phyloP scores from a whole-genome alignment of 2,113 vertebrate species.

The Thomomys bottae region DNA sequence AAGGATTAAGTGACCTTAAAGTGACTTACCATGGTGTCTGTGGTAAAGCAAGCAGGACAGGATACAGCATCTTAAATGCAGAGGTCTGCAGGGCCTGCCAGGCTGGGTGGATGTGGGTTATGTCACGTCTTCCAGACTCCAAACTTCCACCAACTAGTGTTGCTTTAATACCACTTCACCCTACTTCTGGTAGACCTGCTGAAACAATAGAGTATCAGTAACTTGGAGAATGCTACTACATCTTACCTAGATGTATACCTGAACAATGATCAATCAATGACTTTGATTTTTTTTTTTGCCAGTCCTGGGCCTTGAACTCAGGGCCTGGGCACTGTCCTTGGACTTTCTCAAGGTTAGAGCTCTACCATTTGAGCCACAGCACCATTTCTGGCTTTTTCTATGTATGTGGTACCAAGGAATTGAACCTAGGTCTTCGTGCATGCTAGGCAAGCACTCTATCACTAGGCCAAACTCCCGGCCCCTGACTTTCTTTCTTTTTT shows the following conservation, averaged over 20 bases:
- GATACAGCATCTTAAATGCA: background rate
- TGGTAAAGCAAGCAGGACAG: background rate
- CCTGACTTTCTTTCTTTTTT: too few relatives aligned
- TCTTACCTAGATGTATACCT: background rate
- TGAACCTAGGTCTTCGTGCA: too few relatives aligned
- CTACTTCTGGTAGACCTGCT: background rate
- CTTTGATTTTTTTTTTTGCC: too few relatives aligned
- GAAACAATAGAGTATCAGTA: background rate
- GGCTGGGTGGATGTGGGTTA: background rate
- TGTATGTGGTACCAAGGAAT: too few relatives aligned
- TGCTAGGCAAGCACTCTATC: too few relatives aligned
- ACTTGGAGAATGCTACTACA: background rate
- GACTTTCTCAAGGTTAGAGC: too few relatives aligned
- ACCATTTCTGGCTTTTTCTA: too few relatives aligned
- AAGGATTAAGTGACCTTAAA: background rate
- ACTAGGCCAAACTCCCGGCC: too few relatives aligned
- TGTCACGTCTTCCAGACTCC: background rate
- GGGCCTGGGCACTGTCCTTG: too few relatives aligned
- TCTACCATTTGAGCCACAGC: too few relatives aligned
- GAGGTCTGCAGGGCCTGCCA: background rate
- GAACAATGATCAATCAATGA: background rate
- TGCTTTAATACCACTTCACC: background rate
- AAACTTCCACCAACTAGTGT: background rate
- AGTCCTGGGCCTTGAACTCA: too few relatives aligned
- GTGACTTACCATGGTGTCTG: background rate